Evolutionary conservation across 2,113 vertebrate species (phyloP).

Genomic region (Aix galericulata): DNA sequence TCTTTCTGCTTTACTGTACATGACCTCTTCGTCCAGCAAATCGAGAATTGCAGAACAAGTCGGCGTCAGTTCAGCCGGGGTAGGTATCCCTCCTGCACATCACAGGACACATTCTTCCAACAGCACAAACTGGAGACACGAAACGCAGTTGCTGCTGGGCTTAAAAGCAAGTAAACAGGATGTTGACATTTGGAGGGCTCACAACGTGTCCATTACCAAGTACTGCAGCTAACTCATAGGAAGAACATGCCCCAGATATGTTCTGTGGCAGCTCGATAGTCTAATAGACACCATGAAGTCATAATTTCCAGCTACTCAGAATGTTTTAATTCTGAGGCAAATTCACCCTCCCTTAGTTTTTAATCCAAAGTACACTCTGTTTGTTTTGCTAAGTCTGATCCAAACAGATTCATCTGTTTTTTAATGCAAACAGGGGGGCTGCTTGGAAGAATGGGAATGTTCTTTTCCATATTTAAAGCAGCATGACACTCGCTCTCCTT

Average conservation of each 20-base stretch:
- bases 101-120: neutral
- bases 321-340: neutral
- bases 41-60: neutral
- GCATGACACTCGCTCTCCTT: neutral
- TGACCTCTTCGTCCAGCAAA: neutral
- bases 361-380: conserved; percentile 13
- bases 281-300: neutral
- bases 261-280: neutral
- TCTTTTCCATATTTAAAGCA: neutral
- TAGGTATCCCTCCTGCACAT: neutral
- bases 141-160: neutral
- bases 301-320: conserved; percentile 4
- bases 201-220: neutral
- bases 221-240: neutral
- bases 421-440: neutral
- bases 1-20: neutral
- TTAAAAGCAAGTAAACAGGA: conserved; percentile 30
- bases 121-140: neutral
- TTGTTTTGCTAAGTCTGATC: neutral
- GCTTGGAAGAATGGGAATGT: neutral
- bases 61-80: neutral
- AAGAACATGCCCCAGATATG: neutral
- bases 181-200: conserved; percentile 13
- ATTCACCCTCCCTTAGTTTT: neutral
- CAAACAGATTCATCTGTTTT: conserved; percentile 6